Conservation (phyloP, 35 echinoderm and acorn worm species). For the Apostichopus parvimensis region DNA sequence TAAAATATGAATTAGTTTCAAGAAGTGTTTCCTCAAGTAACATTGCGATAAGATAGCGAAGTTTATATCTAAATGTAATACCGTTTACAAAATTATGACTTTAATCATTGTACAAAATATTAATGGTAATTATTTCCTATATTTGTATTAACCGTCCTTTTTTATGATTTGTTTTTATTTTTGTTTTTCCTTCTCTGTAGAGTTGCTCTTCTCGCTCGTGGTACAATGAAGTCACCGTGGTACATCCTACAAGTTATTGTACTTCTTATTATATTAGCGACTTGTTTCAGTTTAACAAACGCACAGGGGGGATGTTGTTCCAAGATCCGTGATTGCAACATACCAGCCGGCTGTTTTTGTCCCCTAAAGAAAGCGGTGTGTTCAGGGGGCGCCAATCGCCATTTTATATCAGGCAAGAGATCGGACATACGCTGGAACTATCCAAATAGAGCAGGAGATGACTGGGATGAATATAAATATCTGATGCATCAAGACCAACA, state of each 20-base stretch:
- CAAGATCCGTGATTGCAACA: background rate
- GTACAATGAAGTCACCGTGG: conserved; percentile 38
- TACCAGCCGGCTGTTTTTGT: conserved; percentile 20
- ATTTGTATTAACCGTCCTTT: too few species aligned
- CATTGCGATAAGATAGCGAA: too few species aligned
- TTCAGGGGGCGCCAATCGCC: conserved; percentile 16
- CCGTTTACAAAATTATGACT: too few species aligned
- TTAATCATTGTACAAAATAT: too few species aligned
- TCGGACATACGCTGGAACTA: conserved; percentile 20
- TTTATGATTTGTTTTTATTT: background rate
- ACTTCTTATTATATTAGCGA: conserved; percentile 16
- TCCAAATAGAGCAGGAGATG: background rate
- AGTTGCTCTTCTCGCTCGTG: background rate
- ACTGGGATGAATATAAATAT: conserved; percentile 44
- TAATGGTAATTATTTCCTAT: too few species aligned
- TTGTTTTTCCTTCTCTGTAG: background rate
- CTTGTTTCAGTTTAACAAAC: conserved; percentile 49
- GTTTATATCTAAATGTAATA: too few species aligned
- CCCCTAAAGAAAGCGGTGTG: conserved; percentile 18
- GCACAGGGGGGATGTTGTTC: conserved; percentile 32
- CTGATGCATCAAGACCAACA: conserved; percentile 5
- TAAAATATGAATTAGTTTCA: too few species aligned
- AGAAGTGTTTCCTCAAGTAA: too few species aligned
- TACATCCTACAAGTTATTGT: conserved; percentile 8
- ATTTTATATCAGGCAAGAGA: conserved; percentile 40